Evolutionary conservation across 2,888 invertebrate species (phyloP).

Genomic region (Drosophila kambysellisi): DNA sequence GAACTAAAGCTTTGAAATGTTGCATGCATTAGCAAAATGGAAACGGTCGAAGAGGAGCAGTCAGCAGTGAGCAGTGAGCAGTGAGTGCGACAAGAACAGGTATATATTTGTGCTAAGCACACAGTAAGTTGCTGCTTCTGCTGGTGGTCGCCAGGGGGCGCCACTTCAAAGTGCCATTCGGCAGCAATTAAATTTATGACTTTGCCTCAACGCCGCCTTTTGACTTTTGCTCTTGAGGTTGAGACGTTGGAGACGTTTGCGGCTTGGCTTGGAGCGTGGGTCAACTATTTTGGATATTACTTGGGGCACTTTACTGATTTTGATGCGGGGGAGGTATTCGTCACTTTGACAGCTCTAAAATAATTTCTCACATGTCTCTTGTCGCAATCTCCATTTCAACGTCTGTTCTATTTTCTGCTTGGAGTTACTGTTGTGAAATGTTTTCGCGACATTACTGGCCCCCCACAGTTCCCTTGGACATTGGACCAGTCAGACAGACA

Average conservation of each 20-base stretch:
- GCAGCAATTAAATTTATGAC: conserved; percentile 62
- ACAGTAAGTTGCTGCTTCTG: conserved; percentile 19
- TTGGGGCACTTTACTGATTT: conserved; percentile 27
- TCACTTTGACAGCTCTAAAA: conserved; percentile 48
- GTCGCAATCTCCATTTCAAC: conserved; percentile 17
- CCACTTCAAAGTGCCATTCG: conserved; percentile 55
- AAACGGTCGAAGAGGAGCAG: conserved; percentile 26
- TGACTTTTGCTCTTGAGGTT: conserved; percentile 58
- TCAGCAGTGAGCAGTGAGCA: not conserved
- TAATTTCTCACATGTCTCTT: conserved; percentile 53
- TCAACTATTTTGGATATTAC: conserved; percentile 35
- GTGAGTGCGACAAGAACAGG: conserved; percentile 8
- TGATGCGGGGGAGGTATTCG: not conserved
- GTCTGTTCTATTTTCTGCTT: conserved; percentile 1
- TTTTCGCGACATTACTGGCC: conserved; percentile 32
- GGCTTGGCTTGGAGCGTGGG: conserved; percentile 12
- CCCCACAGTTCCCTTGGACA: conserved; percentile 4
- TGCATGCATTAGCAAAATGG: conserved; percentile 75
- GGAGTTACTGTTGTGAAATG: conserved; percentile 12
- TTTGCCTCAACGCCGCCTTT: conserved; percentile 21
- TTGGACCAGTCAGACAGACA: not conserved
- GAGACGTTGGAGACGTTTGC: conserved; percentile 1
- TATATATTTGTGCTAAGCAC: conserved; percentile 21
- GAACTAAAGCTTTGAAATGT: conserved; percentile 59
- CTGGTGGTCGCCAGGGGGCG: conserved; percentile 40